Base-by-base conservation (phyloP, 2,797 vertebrate species). In the Natrix natrix region DNA sequence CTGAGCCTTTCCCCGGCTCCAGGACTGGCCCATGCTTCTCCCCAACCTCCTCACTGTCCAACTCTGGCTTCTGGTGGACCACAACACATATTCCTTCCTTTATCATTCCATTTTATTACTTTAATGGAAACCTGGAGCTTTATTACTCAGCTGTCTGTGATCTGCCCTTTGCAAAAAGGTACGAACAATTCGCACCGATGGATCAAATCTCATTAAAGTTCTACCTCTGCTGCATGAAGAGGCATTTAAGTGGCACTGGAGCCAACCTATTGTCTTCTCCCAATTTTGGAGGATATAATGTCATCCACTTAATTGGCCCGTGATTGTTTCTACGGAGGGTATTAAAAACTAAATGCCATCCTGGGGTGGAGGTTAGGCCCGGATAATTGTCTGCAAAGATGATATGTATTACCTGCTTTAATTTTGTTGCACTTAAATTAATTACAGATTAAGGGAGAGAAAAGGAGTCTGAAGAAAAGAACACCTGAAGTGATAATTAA, bases 351-450 rank as follows among this genome's bases (percentile, higher is more conserved):
- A 97, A 97, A 97, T 94, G 96, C 96, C 97, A 97, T 96, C 96
- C 93, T 93, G 86, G 95, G 98, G 97, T 98, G 97, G 97, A 97
- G 98, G 97, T 97, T 98, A 98, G 95, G 96, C 95, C 96, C 94
- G 97, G 97, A 97, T 97, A 98, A 98, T 98, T 98, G 98, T 98
- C 97, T 98, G 97, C 98, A 98, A 97, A 98, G 98, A 97, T 97
- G 98, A 98, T 97, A 98, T 97, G 98, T 97, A 97, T 97, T 66
- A 96, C 94, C 97, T 97, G 96, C 94, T 97, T 97, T 98, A 97
- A 98, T 98, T 98, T 98, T 95, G 96, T 96, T 96, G 97, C 97
- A 98, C 97, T 98, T 98, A 97, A 98, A 98, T 97, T 98, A 98
- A 98, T 98, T 97, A 97, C 97, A 97, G 97, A 97, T 97, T 98